Conservation (phyloP, 2,113 vertebrate species). For the Etheostoma cragini region DNA sequence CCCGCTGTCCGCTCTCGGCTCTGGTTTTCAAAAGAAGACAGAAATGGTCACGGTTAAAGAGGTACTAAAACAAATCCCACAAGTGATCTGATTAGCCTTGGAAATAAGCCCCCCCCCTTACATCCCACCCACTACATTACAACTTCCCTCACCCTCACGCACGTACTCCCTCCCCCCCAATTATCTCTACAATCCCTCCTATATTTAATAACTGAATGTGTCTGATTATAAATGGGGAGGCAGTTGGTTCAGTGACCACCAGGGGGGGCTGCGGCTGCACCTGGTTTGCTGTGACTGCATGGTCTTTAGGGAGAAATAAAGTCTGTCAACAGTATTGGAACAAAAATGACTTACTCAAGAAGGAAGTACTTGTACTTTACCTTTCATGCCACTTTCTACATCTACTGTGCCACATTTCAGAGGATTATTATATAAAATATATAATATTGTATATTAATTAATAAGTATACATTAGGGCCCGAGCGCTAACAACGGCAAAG, state of each 20-base stretch:
- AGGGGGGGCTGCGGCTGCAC: conserved; percentile 52
- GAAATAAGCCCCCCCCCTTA: conserved; percentile 15
- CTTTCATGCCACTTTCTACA: no score
- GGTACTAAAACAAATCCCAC: conserved; percentile 48
- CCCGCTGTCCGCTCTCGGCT: neutral
- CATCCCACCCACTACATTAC: conserved; percentile 10
- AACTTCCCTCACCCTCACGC: neutral
- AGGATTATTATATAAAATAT: no score
- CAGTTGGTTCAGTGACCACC: conserved; percentile 41
- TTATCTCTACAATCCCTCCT: conserved; percentile 8
- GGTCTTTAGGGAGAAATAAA: neutral
- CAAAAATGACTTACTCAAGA: neutral
- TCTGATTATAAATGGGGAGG: neutral
- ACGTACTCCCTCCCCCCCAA: neutral
- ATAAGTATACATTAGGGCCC: no score
- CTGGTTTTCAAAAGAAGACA: conserved; percentile 43
- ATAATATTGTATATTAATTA: no score
- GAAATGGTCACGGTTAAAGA: conserved; percentile 60
- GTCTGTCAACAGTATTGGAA: neutral
- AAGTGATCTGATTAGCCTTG: conserved; percentile 48
- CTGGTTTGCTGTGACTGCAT: neutral
- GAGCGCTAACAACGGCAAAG: no score
- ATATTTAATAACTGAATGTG: conserved; percentile 22
- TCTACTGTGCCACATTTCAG: no score
- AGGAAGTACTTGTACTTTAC: no score